phyloP scores from a whole-genome alignment of 2,888 invertebrate genomes.

The Plutella xylostella region DNA sequence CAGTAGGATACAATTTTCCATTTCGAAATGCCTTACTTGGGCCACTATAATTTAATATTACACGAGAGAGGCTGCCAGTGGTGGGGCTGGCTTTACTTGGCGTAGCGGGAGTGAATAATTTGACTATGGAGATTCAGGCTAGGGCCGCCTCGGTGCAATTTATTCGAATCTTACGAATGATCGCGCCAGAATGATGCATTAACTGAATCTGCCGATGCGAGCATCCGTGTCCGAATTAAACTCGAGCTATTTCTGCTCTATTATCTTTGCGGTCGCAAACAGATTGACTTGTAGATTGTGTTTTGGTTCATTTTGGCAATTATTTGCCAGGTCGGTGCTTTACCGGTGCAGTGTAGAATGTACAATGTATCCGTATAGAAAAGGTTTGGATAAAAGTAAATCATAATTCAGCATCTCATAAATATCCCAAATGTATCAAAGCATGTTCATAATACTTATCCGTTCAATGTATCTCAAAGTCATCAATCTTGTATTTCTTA shows the following conservation, averaged over 20 bases:
- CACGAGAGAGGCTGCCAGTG: constrained; percentile 36
- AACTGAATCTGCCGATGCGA: constrained; percentile 28
- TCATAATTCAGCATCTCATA: no score
- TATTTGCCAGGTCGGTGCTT: constrained; percentile 19
- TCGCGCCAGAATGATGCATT: constrained; percentile 33
- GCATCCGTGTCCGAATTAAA: constrained; percentile 10
- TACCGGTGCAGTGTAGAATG: constrained; percentile 2
- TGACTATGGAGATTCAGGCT: constrained; percentile 52
- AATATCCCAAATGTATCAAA: no score
- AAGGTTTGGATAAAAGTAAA: no score
- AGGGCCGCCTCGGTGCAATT: constrained; percentile 41
- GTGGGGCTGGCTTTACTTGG: constrained; percentile 52
- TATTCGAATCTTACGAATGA: constrained; percentile 46
- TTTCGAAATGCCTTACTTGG: constrained; percentile 58
- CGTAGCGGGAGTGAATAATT: constrained; percentile 64
- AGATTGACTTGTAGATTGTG: constrained; percentile 23
- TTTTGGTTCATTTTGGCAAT: constrained; percentile 25
- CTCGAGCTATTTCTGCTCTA: constrained; percentile 12
- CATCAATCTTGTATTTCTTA: no score
- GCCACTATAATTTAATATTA: constrained; percentile 66
- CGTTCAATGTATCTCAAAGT: no score
- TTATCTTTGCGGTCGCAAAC: constrained; percentile 21
- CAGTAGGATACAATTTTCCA: constrained; percentile 52
- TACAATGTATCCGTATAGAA: no score
- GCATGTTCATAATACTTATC: no score